Percentiles rank a stretch among this genome's conserved stretches.
Conservation (phyloP, 2,113 vertebrate species). For the Salvelinus namaycush region DNA sequence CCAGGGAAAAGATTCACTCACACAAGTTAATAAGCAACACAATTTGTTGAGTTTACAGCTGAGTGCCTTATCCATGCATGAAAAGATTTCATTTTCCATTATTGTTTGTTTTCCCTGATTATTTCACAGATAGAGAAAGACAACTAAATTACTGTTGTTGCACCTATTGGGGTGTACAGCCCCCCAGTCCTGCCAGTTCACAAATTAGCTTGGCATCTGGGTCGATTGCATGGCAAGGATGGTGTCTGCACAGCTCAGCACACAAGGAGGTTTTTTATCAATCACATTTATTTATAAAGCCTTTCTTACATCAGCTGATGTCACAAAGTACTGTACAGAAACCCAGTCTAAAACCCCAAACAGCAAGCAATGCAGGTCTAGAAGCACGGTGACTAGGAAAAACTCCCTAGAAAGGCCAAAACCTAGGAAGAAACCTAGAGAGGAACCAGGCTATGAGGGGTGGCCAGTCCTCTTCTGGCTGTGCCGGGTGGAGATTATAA, state of each 20-base stretch:
- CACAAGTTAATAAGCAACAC: not conserved
- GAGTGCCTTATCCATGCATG: conserved; percentile 16
- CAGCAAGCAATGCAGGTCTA: no score
- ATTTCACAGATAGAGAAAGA: not conserved
- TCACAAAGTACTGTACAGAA: no score
- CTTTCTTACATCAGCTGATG: no score
- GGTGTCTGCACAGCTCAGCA: not conserved
- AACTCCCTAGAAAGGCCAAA: no score
- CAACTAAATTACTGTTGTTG: not conserved
- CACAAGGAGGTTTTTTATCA: not conserved
- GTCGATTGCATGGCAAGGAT: not conserved
- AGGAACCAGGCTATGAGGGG: no score
- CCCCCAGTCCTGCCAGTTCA: not conserved
- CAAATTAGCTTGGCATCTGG: not conserved
- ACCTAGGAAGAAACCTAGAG: no score
- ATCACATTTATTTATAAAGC: not conserved
- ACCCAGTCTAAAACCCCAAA: no score
- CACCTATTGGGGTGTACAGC: not conserved
- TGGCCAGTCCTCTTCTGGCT: no score
- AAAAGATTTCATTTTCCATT: conserved; percentile 10
- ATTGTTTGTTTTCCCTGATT: conserved; percentile 10
- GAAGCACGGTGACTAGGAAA: no score
- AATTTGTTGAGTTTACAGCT: conserved; percentile 21
- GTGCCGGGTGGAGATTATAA: no score
- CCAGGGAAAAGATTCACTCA: no score